Percentiles rank a stretch among this genome's conserved stretches.
phyloP scores from a whole-genome alignment of 1,140 invertebrate genomes.

The Rhopalosiphum padi region DNA sequence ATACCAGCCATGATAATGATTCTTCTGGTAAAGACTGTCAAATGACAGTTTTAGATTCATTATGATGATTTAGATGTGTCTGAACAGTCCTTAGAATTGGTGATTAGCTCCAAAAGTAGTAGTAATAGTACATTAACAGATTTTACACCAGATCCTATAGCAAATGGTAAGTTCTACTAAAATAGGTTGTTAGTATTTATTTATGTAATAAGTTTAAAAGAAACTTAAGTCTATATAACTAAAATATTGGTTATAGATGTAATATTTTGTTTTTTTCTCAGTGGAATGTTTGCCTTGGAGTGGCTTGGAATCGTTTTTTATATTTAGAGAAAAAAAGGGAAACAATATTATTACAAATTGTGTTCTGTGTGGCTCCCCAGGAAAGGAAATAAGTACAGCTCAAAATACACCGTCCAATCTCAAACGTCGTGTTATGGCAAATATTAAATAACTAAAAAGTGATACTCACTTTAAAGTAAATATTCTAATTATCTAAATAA shows the following conservation, averaged over 20 bases:
- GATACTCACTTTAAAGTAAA: neutral
- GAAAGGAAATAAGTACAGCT: neutral
- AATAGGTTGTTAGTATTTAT: too few relatives aligned
- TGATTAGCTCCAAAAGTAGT: too few relatives aligned
- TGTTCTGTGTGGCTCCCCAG: neutral
- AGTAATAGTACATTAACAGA: too few relatives aligned
- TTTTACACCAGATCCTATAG: too few relatives aligned
- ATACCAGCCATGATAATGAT: too few relatives aligned
- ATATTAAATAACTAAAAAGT: neutral
- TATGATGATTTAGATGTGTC: too few relatives aligned
- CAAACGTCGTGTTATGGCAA: neutral
- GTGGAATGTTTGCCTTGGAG: conserved; percentile 27
- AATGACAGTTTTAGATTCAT: too few relatives aligned
- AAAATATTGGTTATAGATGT: neutral
- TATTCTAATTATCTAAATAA: neutral
- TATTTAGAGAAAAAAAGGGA: neutral
- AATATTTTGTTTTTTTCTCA: conserved; percentile 14
- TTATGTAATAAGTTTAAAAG: too few relatives aligned
- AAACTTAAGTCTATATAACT: too few relatives aligned
- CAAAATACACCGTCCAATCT: conserved; percentile 20
- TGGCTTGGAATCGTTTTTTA: conserved; percentile 32
- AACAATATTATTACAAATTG: conserved; percentile 24
- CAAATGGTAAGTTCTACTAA: too few relatives aligned
- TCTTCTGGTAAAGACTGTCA: too few relatives aligned
- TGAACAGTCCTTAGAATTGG: too few relatives aligned